phyloP scores from a whole-genome alignment of 2,888 invertebrate genomes.

The Torymus auratus region DNA sequence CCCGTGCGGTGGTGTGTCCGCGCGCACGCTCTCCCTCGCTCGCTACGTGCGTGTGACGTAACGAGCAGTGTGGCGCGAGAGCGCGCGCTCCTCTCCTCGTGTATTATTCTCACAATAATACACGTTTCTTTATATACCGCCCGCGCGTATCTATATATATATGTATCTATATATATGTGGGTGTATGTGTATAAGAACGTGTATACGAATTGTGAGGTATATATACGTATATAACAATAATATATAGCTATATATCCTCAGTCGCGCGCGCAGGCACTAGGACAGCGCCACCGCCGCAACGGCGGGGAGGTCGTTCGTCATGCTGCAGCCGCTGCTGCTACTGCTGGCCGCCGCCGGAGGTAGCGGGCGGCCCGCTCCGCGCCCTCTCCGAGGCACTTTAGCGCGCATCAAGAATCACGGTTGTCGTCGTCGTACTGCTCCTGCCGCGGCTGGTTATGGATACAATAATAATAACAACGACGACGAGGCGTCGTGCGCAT shows the following conservation, averaged over 20 bases:
- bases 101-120: neutral
- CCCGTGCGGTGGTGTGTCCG: conserved; percentile 6
- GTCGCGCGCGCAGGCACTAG: conserved; percentile 20
- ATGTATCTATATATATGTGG: no score
- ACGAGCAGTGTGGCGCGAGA: neutral
- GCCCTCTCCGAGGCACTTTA: conserved; percentile 43
- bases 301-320: no score
- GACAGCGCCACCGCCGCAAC: conserved; percentile 39
- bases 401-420: conserved; percentile 28
- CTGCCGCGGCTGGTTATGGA: neutral
- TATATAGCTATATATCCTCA: no score
- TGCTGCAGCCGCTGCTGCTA: no score
- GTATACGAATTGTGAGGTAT: no score
- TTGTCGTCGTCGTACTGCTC: neutral
- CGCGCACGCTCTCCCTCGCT: neutral
- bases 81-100: neutral
- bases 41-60: conserved; percentile 23
- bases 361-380: conserved; percentile 24
- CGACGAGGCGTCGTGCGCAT: no score
- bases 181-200: no score
- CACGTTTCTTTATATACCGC: neutral
- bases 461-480: no score
- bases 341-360: neutral
- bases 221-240: no score
- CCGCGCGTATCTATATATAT: no score